Evolutionary conservation across 2,797 vertebrate genomes (phyloP), one percentile per base, ranked within the genome.

Genomic region (Tiaroga cobitis): DNA sequence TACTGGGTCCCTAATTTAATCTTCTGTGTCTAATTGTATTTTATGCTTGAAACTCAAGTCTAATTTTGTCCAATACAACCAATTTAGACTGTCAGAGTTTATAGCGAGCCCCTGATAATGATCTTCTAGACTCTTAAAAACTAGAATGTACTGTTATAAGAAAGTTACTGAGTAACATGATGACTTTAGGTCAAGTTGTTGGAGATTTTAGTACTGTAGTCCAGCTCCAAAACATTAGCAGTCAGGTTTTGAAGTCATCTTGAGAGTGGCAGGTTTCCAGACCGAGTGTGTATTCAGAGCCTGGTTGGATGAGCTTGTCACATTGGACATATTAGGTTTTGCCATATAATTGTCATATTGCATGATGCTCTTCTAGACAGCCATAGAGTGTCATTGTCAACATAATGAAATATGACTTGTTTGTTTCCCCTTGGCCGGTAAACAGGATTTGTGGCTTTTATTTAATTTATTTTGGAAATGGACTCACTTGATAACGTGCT

Each of bases 331-430:
- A 82, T 82, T 46, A 32, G 39, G 18, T 82, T 76, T 67, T 34
- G 63, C 51, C 51, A 13, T 37, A 49, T 80, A 67, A 70, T 86
- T 82, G 80, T 77, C 85, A 82, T 26, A 59, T 78, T 70, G 74
- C 37, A 41, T 82, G 74, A 70, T 59, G 65, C 18, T 86, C 73
- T 70, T 69, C 73, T 70, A 32, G 80, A 82, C 59, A 68, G 56
- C 59, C 70, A 39, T 77, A 41, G 51, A 72, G 11, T 72, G 43
- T 13, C 34, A 24, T 68, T 37, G 43, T 65, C 43, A 79, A 54
- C 37, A 5, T 80, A 79, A 83, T 87, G 69, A 80, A 83, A 83
- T 63, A 67, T 74, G 81, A 74, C 81, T 59, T 83, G 81, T 74
- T 83, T 80, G 74, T 54, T 76, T 67, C 18, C n/a, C 6, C 13